These are phyloP conservation scores for Chelidonichthys spinosus DNA, from an alignment of 2,797 vertebrate genomes.

Conservation along the genomic window DNA sequence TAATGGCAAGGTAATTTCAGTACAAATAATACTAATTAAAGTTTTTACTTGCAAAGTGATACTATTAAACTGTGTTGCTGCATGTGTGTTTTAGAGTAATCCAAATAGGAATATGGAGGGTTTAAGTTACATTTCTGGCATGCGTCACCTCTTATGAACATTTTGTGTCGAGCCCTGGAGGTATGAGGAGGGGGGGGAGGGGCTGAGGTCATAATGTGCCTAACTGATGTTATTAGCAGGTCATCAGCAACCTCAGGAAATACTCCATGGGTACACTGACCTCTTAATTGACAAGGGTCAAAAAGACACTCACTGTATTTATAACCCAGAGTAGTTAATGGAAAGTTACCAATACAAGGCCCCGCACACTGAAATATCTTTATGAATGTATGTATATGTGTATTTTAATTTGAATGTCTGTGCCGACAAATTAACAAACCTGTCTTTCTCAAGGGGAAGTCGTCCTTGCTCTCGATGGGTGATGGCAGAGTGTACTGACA, in stretches of 20 bases:
- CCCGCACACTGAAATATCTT: slow-evolving; percentile 8
- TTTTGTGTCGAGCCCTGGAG: slow-evolving; percentile 52
- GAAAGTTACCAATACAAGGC: slow-evolving; percentile 1
- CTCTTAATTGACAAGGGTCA: slow-evolving; percentile 57
- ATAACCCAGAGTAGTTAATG: slow-evolving; percentile 23
- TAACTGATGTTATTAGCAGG: slow-evolving; percentile 73
- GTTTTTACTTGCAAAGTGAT: slow-evolving; percentile 34
- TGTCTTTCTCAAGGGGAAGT: slow-evolving; percentile 99
- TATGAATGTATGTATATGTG: slow-evolving; percentile 17
- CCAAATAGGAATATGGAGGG: slow-evolving; percentile 38
- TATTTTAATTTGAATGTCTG: slow-evolving; percentile 22
- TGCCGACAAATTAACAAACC: slow-evolving; percentile 82
- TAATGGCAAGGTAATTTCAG: slow-evolving; percentile 44
- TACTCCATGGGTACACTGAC: slow-evolving; percentile 27
- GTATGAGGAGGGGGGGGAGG: slow-evolving; percentile 8
- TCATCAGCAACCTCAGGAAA: slow-evolving; percentile 64
- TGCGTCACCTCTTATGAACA: slow-evolving; percentile 37
- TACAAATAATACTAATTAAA: slow-evolving; percentile 49
- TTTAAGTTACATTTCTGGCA: slow-evolving; percentile 40
- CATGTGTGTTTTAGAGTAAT: slow-evolving; percentile 29
- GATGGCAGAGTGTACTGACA: slow-evolving; percentile 94
- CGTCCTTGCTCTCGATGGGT: slow-evolving; percentile 91
- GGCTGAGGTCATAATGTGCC: slow-evolving; percentile 56
- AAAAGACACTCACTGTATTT: slow-evolving; percentile 47
- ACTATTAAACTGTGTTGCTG: background rate